phyloP scores from a whole-genome alignment of 2,888 invertebrate genomes.

The Aleiodes testaceus region DNA sequence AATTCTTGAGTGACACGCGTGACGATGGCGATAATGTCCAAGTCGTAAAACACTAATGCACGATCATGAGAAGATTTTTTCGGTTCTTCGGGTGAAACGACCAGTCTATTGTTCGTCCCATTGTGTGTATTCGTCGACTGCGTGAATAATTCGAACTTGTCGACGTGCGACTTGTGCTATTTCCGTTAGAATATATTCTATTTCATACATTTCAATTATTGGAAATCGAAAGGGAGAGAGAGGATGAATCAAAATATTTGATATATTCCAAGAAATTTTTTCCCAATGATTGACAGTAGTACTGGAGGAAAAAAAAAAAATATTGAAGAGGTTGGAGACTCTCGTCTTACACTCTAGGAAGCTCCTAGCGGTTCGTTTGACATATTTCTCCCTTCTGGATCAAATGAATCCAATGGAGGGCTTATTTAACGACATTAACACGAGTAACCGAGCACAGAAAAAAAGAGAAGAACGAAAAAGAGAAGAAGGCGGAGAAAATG shows the following conservation, averaged over 20 bases:
- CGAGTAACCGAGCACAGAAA: neutral
- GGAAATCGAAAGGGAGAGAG: neutral
- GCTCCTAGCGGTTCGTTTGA: neutral
- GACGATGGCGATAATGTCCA: slow-evolving; percentile 62
- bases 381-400: slow-evolving; percentile 2
- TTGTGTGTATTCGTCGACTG: slow-evolving; percentile 56
- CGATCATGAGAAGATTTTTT: slow-evolving; percentile 65
- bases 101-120: slow-evolving; percentile 51
- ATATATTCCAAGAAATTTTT: slow-evolving; percentile 13
- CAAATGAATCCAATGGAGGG: slow-evolving; percentile 26
- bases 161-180: slow-evolving; percentile 45
- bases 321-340: slow-evolving; percentile 2
- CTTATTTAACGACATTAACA: slow-evolving; percentile 32
- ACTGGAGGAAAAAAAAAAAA: neutral
- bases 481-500: slow-evolving; percentile 8
- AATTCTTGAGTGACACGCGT: slow-evolving; percentile 64
- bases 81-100: slow-evolving; percentile 50
- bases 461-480: neutral
- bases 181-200: slow-evolving; percentile 34
- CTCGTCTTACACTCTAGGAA: slow-evolving; percentile 13
- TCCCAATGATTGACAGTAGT: slow-evolving; percentile 16
- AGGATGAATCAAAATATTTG: slow-evolving; percentile 30
- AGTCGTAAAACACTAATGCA: slow-evolving; percentile 71
- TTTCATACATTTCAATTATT: slow-evolving; percentile 23
- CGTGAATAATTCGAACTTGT: slow-evolving; percentile 59